These are phyloP conservation scores for Stramonita haemastoma DNA, from an alignment of 2,888 invertebrate species.

Conservation along the genomic window DNA sequence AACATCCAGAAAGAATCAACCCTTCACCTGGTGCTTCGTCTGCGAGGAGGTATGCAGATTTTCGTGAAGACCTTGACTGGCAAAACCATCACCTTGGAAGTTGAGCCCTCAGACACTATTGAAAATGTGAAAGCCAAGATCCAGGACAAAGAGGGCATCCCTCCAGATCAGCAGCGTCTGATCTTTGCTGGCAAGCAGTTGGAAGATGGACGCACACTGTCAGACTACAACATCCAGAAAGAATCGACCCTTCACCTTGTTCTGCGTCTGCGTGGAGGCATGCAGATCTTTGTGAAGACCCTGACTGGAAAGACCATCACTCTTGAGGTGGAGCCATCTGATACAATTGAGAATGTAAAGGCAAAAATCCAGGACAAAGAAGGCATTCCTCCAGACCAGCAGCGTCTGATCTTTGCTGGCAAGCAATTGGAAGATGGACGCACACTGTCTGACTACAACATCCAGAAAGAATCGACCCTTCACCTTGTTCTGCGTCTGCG, in stretches of 20 bases:
- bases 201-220: conserved; percentile 87
- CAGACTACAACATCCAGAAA: conserved; percentile 96
- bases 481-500: conserved; percentile 83
- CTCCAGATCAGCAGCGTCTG: conserved; percentile 45
- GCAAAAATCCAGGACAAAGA: conserved; percentile 49
- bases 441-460: background rate
- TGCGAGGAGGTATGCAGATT: conserved; percentile 83
- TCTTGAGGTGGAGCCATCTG: conserved; percentile 45
- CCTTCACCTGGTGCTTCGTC: conserved; percentile 83
- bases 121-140: conserved; percentile 80
- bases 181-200: conserved; percentile 81
- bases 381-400: conserved; percentile 47
- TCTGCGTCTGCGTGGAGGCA: conserved; percentile 83
- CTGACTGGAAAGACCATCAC: conserved; percentile 47
- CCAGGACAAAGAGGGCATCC: conserved; percentile 60
- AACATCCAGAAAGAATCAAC: conserved; percentile 91
- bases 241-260: conserved; percentile 94
- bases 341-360: conserved; percentile 80
- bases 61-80: conserved; percentile 79
- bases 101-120: conserved; percentile 47
- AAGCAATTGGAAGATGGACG: conserved; percentile 84
- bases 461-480: background rate
- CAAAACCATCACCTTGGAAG: conserved; percentile 55
- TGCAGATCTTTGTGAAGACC: conserved; percentile 58
- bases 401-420: conserved; percentile 46